phyloP scores from a whole-genome alignment of 2,113 vertebrate genomes.

The Lepisosteus osseus region DNA sequence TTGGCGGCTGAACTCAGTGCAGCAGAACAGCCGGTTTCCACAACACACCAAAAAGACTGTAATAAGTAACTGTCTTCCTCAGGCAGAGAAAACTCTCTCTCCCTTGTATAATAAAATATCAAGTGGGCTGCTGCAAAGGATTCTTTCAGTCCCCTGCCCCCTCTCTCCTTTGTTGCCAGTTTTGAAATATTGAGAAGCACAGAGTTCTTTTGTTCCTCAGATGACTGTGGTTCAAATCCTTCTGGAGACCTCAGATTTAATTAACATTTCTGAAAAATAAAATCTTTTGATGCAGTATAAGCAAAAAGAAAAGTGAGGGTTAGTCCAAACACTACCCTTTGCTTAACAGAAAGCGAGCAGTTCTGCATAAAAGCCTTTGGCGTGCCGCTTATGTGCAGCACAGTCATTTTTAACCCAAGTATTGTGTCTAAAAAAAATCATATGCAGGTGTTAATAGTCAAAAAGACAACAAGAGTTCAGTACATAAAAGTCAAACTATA shows the following conservation, averaged over 20 bases:
- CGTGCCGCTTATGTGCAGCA: too few relatives aligned
- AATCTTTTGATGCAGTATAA: slow-evolving; percentile 5
- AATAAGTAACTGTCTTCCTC: slow-evolving; percentile 6
- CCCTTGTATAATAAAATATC: slow-evolving; percentile 17
- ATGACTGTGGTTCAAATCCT: background rate
- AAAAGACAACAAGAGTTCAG: too few relatives aligned
- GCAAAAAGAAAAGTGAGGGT: background rate
- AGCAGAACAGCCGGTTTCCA: background rate
- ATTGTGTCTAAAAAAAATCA: too few relatives aligned
- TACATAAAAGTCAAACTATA: too few relatives aligned
- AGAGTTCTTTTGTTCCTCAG: background rate
- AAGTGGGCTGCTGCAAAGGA: slow-evolving; percentile 1
- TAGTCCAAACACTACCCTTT: background rate
- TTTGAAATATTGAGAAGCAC: slow-evolving; percentile 6
- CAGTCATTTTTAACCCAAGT: too few relatives aligned
- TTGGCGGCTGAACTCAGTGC: background rate
- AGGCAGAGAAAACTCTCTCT: background rate
- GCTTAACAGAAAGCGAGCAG: too few relatives aligned
- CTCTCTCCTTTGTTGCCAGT: background rate
- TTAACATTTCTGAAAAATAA: slow-evolving; percentile 1
- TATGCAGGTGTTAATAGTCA: too few relatives aligned
- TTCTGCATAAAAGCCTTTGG: too few relatives aligned
- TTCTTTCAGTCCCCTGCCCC: background rate
- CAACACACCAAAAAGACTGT: background rate
- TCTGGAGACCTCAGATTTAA: slow-evolving; percentile 6